Evolutionary conservation across 2,888 invertebrate species (phyloP).

Genomic region (Scelioninae gen. 1): DNA sequence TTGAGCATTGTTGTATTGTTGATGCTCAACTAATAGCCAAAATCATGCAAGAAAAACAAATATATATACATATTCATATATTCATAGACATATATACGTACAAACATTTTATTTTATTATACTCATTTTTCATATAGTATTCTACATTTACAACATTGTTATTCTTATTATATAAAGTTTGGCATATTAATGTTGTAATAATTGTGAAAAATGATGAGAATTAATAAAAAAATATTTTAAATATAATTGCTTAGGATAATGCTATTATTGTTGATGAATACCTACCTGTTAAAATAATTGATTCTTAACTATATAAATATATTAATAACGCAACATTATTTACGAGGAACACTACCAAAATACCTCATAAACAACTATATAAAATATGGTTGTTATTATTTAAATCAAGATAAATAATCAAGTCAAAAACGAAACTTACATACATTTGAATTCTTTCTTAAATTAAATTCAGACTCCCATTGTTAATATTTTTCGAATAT

Average conservation of each 20-base stretch:
- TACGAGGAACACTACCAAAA: too few relatives aligned
- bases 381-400: too few relatives aligned
- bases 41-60: conserved; percentile 30
- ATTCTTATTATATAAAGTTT: conserved; percentile 28
- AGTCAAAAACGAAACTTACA: too few relatives aligned
- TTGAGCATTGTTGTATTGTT: conserved; percentile 67
- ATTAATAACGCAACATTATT: too few relatives aligned
- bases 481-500: too few relatives aligned
- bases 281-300: neutral
- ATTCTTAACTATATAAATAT: too few relatives aligned
- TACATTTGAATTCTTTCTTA: too few relatives aligned
- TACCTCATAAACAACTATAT: too few relatives aligned
- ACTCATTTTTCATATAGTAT: conserved; percentile 65
- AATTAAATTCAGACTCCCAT: too few relatives aligned
- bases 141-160: conserved; percentile 49
- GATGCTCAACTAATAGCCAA: conserved; percentile 65
- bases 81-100: conserved; percentile 32
- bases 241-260: conserved; percentile 5
- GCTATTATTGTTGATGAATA: neutral
- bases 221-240: conserved; percentile 61
- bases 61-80: conserved; percentile 44
- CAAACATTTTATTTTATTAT: conserved; percentile 66
- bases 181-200: conserved; percentile 53
- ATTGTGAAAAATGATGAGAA: conserved; percentile 28
- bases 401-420: too few relatives aligned